Conservation (phyloP, 1,140 invertebrate genomes). For the Brachionus rubens region DNA sequence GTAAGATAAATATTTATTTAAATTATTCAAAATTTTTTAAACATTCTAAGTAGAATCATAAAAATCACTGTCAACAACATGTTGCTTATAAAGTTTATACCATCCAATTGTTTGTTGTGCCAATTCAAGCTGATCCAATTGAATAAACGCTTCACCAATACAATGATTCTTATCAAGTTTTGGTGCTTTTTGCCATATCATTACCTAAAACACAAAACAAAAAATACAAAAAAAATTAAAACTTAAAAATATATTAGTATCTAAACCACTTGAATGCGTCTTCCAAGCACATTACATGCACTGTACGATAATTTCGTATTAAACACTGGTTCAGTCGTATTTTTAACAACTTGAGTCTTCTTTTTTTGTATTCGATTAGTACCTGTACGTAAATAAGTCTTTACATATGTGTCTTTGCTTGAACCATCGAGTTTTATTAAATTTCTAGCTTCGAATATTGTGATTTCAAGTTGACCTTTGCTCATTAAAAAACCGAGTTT, state of each 20-base stretch:
- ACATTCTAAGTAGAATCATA: constrained; percentile 50
- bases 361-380: constrained; percentile 81
- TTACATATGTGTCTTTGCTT: constrained; percentile 79
- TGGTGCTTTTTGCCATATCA: constrained; percentile 81
- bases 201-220: constrained; percentile 58
- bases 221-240: background rate
- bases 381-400: constrained; percentile 82
- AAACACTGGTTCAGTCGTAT: constrained; percentile 75
- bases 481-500: constrained; percentile 81
- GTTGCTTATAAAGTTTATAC: constrained; percentile 75
- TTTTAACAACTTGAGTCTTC: constrained; percentile 77
- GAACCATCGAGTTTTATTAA: constrained; percentile 52
- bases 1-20: too few relatives aligned
- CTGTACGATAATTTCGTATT: constrained; percentile 80
- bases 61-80: constrained; percentile 52
- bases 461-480: constrained; percentile 84
- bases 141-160: constrained; percentile 77
- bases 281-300: constrained; percentile 77
- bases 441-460: constrained; percentile 69
- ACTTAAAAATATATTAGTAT: background rate
- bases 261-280: constrained; percentile 70
- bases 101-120: constrained; percentile 72
- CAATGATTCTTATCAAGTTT: constrained; percentile 77
- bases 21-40: too few relatives aligned
- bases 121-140: constrained; percentile 73